These are phyloP conservation scores for Poeciliopsis prolifica DNA, from an alignment of 2,113 vertebrate species.

Conservation along the genomic window DNA sequence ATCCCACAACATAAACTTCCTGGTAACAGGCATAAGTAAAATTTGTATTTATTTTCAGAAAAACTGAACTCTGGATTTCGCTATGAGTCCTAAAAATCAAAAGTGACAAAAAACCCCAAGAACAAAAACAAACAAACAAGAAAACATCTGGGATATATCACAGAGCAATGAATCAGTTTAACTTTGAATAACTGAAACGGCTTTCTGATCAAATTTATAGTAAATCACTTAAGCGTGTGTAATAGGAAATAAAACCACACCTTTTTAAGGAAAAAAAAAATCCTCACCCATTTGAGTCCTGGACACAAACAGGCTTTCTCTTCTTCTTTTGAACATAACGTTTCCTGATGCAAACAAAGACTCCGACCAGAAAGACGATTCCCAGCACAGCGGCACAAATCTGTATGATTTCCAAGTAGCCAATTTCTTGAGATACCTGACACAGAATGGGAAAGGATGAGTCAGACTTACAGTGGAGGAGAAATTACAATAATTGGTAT, in stretches of 20 bases:
- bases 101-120: no score
- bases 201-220: not conserved
- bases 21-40: no score
- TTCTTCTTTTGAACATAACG: slow-evolving; percentile 79
- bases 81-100: no score
- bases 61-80: no score
- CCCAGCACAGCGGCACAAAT: slow-evolving; percentile 75
- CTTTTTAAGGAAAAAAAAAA: not conserved
- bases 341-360: slow-evolving; percentile 78
- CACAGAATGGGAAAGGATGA: not conserved
- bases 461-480: not conserved
- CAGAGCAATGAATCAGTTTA: not conserved
- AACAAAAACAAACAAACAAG: no score
- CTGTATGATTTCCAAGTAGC: slow-evolving; percentile 81
- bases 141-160: no score
- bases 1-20: no score
- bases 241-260: not conserved
- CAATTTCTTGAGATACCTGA: slow-evolving; percentile 48
- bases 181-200: not conserved
- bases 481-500: not conserved
- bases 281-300: slow-evolving; percentile 86
- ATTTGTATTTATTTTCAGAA: no score
- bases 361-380: slow-evolving; percentile 66
- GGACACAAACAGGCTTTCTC: slow-evolving; percentile 84
- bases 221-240: not conserved